These are phyloP conservation scores for Hydropsyche tenuis DNA, from an alignment of 1,140 invertebrate species.

Conservation along the genomic window DNA sequence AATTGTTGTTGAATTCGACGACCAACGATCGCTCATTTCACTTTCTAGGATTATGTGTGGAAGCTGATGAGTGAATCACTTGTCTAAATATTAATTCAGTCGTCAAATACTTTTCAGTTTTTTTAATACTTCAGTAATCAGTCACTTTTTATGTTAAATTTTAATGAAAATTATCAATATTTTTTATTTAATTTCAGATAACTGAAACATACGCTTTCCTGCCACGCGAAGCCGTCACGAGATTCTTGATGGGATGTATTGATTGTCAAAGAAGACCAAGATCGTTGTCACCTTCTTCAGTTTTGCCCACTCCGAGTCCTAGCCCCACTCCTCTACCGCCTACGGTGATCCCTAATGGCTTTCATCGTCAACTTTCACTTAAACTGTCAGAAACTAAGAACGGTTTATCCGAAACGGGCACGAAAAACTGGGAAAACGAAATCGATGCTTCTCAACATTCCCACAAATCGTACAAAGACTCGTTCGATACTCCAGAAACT, in stretches of 20 bases:
- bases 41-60: too few relatives aligned
- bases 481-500: constrained; percentile 32
- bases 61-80: too few relatives aligned
- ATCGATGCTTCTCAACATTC: constrained; percentile 55
- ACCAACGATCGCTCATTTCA: too few relatives aligned
- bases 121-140: too few relatives aligned
- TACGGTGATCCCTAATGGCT: constrained; percentile 54
- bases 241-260: constrained; percentile 91
- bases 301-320: constrained; percentile 63
- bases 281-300: constrained; percentile 69
- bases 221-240: constrained; percentile 92
- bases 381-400: constrained; percentile 43
- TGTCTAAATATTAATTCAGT: too few relatives aligned
- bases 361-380: constrained; percentile 47
- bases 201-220: constrained; percentile 95
- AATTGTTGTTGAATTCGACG: too few relatives aligned
- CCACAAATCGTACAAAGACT: constrained; percentile 41
- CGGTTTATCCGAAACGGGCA: constrained; percentile 55
- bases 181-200: constrained; percentile 70
- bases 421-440: constrained; percentile 62
- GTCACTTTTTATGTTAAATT: too few relatives aligned
- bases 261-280: constrained; percentile 90
- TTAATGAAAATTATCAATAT: too few relatives aligned
- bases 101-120: too few relatives aligned
- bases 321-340: constrained; percentile 63